Base-by-base conservation (phyloP, 1,140 invertebrate genomes). In the Drosophila navojoa region DNA sequence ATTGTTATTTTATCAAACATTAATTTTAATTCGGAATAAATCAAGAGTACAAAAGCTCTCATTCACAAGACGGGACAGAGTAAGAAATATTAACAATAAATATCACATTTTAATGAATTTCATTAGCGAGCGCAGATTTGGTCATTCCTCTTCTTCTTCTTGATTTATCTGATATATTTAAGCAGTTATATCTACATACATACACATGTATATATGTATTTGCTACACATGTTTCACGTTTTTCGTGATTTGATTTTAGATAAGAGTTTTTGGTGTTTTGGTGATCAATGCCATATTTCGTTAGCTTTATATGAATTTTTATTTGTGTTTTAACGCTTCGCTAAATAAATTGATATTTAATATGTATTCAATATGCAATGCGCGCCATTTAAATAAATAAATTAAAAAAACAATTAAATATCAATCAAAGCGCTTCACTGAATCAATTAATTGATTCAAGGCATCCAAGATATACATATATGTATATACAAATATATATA, bases 401-500 rank as follows among this genome's bases (percentile, higher is more conserved):
- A 79, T 87, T 82, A 89, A 87, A 89, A 89, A 71, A 78, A 69
- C 72, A 87, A 87, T 87, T 75, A 87, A 89, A 87, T 79, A 77
- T 66, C 84, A 89, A 87, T 87, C 79, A 87, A 75, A 47, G 55
- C 64, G 72, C 59, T 50, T 82, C 84, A 89, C 71, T 89, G 73
- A 82, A 69, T 70, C 64, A 59, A 54, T 72, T 89, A 87, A 89
- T 89, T 57, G 60, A 61, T 27, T 58, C 40, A 44, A 38, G 15
- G 53, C 53, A 38, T 15, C 16, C 25, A 5, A 54, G 55, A 10
- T 0, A 9, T 19, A 22, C 42, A 16, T 58, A 16, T 67, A 16
- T 49, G 11, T 38, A 11, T 2, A 38, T 11, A 38, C 11, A 38
- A 11, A 38, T 10, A 38, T 11, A 38, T 38, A 16, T 66, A 19